Evolutionary conservation across 2,888 invertebrate species (phyloP).

Genomic region (Calameuta idolon): DNA sequence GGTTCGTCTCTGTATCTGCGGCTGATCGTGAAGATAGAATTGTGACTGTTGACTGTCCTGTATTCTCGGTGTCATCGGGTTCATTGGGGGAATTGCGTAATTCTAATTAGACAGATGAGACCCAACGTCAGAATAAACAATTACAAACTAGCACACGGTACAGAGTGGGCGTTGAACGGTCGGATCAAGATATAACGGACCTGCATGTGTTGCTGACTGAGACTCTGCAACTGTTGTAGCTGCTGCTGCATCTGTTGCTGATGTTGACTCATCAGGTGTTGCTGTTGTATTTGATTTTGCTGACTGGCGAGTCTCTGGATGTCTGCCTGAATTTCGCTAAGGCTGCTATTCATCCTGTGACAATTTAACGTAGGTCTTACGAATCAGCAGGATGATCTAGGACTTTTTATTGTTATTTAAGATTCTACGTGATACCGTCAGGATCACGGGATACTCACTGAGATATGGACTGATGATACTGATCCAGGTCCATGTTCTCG

Average conservation of each 20-base stretch:
- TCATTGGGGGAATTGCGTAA: slow-evolving; percentile 54
- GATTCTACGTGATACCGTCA: slow-evolving; percentile 10
- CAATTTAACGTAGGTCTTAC: slow-evolving; percentile 1
- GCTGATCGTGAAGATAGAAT: slow-evolving; percentile 82
- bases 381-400: slow-evolving; percentile 16
- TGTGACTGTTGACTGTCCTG: slow-evolving; percentile 70
- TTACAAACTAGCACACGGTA: no score
- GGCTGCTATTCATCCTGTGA: slow-evolving; percentile 89
- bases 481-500: slow-evolving; percentile 85
- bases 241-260: slow-evolving; percentile 72
- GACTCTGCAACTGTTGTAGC: slow-evolving; percentile 70
- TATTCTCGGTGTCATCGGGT: slow-evolving; percentile 56
- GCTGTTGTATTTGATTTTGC: slow-evolving; percentile 80
- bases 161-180: no score
- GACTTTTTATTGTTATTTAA: slow-evolving; percentile 7
- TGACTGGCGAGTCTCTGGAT: slow-evolving; percentile 90
- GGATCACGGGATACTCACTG: slow-evolving; percentile 72
- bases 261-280: slow-evolving; percentile 72
- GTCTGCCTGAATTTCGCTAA: slow-evolving; percentile 94
- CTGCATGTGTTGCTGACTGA: slow-evolving; percentile 60
- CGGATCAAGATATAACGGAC: slow-evolving; percentile 28
- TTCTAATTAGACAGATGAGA: slow-evolving; percentile 36
- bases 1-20: slow-evolving; percentile 68
- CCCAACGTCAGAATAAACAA: no score
- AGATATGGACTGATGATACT: slow-evolving; percentile 84